These are phyloP conservation scores for Carpatolechia fugitivella DNA, from an alignment of 2,888 invertebrate species.

Conservation along the genomic window DNA sequence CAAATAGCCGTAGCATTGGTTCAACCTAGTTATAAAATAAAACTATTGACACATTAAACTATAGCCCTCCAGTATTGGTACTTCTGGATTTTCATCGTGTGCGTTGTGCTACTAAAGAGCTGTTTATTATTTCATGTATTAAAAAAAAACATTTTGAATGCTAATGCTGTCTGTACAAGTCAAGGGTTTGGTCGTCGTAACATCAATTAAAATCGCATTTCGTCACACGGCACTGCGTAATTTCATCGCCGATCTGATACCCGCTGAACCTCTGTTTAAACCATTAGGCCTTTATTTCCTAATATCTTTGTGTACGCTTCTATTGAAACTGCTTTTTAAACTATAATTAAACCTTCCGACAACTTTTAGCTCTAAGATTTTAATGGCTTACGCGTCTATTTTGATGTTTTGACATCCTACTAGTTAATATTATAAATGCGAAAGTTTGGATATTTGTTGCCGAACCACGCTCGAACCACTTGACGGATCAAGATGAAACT, in stretches of 20 bases:
- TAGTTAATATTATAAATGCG: no score
- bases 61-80: no score
- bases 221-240: conserved; percentile 60
- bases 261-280: conserved; percentile 24
- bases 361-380: conserved; percentile 17
- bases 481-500: no score
- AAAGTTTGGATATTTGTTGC: no score
- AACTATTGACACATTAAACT: no score
- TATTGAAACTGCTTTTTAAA: conserved; percentile 26
- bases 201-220: conserved; percentile 78
- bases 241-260: conserved; percentile 52
- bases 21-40: no score
- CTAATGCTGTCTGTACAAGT: conserved; percentile 45
- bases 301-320: conserved; percentile 18
- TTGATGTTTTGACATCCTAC: no score
- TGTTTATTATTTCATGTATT: not conserved
- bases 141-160: not conserved
- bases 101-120: no score
- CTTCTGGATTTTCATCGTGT: no score
- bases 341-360: conserved; percentile 30
- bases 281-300: conserved; percentile 23
- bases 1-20: no score
- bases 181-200: conserved; percentile 51
- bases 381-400: no score
- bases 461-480: no score